phyloP scores from a whole-genome alignment of 2,888 invertebrate species.

The Idaea straminata region DNA sequence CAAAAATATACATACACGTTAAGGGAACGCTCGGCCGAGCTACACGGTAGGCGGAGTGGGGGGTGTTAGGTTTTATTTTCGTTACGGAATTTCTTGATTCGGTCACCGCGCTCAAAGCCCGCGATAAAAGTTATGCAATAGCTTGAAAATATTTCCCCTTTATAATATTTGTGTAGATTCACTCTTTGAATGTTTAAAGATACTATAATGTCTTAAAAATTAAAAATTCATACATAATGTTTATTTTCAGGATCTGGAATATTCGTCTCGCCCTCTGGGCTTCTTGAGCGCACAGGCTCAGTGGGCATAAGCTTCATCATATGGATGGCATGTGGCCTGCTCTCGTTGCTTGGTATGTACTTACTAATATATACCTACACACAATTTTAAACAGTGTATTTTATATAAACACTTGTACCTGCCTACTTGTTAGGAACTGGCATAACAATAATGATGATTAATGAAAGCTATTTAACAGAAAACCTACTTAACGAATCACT shows the following conservation, averaged over 20 bases:
- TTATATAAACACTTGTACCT: background rate
- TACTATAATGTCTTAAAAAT: no score
- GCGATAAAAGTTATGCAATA: no score
- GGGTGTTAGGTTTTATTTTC: no score
- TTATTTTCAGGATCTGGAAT: slow-evolving; percentile 93
- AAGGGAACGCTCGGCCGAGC: no score
- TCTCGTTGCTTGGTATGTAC: slow-evolving; percentile 91
- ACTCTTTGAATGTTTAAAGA: no score
- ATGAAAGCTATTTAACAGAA: slow-evolving; percentile 5
- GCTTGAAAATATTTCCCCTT: no score
- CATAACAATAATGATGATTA: slow-evolving; percentile 2
- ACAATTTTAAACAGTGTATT: slow-evolving; percentile 4
- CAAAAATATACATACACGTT: no score
- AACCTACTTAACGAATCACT: background rate
- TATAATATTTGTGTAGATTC: no score
- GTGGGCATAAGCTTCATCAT: slow-evolving; percentile 96
- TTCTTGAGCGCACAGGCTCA: slow-evolving; percentile 94
- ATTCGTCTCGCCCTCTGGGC: slow-evolving; percentile 98
- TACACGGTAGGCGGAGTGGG: no score
- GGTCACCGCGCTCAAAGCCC: no score
- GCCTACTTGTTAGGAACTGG: background rate
- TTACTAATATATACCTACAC: background rate
- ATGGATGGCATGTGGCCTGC: slow-evolving; percentile 96
- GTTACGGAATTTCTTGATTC: no score
- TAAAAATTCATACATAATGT: no score